Evolutionary conservation across 2,888 invertebrate species (phyloP), one percentile per base, ranked within the genome.

Genomic region (Lasioglossum figueresi): DNA sequence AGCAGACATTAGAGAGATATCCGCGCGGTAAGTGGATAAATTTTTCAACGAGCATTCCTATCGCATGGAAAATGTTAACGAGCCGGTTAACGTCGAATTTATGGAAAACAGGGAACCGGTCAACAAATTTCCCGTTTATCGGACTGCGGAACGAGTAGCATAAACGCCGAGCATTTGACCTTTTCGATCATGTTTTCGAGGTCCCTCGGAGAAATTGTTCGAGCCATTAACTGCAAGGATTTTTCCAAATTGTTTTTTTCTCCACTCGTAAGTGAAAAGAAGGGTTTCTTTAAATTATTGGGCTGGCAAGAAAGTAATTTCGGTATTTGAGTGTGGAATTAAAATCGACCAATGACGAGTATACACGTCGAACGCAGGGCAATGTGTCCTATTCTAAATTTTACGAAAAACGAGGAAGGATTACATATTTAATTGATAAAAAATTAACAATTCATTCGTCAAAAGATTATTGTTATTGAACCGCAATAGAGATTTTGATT

Each of bases 91-190:
- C 56, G 37, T 37, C 56, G 19, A 56, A 27, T 75, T 59, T 40
- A 75, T 56, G 37, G 56, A 75, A 56, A 14, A 14, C n/a, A 6
- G 56, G 40, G 12, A 66, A 66, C n/a, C 48, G 74, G n/a, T 37
- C 37, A 40, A 75, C 74, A 59, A 40, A 59, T 59, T 59, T 59
- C 56, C 59, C 59, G 37, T 27, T 40, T 63, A 31, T 63, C 40
- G 56, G 19, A 43, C 37, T 63, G 19, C n/a, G 27, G 40, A 27
- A 76, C 59, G 59, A 37, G 23, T 68, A 68, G 37, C n/a, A 23
- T 37, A 68, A 68, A 37, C 37, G 23, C 12, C 12, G 37, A 68
- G 37, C 66, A 19, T 23, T 23, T 68, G 37, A 68, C 68, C 68
- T 68, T 68, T 68, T 34, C 68, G 23, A 8, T 34, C 10, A 37